Base-by-base conservation (phyloP, 2,888 invertebrate species). In the Thumatha senex region DNA sequence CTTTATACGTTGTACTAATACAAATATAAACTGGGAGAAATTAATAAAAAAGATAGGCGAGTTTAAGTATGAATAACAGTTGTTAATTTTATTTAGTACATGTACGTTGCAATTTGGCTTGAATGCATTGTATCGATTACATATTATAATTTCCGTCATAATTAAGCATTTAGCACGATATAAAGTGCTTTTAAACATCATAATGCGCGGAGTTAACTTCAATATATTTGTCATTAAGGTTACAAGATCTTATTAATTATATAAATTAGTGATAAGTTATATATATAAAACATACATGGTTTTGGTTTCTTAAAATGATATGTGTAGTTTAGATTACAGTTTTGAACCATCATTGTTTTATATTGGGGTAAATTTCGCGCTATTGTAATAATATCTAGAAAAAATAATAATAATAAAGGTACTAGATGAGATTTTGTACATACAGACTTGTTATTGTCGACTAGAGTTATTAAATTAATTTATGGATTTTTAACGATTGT, bases 381-480 rank as follows among this genome's bases (percentile, higher is more conserved):
- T 24, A 24, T 24, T 56, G 44, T 58, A 50, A 52, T 58, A 50
- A 35, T 24, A 48, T 61, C 60, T 65, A 67, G 61, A 66, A 53
- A 66, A 55, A 68, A 56, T 63, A 65, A 59, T 61, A 68, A 70
- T 64, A 65, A 58, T 59, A 68, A 70, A 56, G 58, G 63, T 68
- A 72, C 67, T 72, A 72, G 67, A 67, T 57, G 70, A 76, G 61
- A 72, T 86, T 89, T 89, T 90, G 89, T 89, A 90, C 82, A 89
- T 89, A 90, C 74, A 72, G 76, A 80, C 81, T 87, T 87, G 88
- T 90, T 89, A 86, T 86, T 87, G 85, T 86, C 84, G 79, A 76
- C 87, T 89, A 89, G 90, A 84, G 82, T 86, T 89, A 89, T 86
- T 89, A 86, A 89, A 89, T 84, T 88, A 90, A 89, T 86, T 88